phyloP scores from a whole-genome alignment of 2,888 invertebrate genomes.

The Cryptocephalus primarius region DNA sequence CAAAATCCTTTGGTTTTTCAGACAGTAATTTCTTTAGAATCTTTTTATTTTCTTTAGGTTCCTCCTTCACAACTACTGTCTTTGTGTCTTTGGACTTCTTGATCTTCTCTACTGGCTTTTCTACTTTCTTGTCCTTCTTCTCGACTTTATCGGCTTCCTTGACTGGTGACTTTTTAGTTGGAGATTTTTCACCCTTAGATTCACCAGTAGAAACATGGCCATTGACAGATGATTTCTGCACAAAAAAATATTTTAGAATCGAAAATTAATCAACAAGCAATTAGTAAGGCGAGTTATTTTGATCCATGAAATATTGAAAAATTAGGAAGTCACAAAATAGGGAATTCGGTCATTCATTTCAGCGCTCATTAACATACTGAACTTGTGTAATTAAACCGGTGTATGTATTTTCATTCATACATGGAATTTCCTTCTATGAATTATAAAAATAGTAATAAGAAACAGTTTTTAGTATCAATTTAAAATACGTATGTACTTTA shows the following conservation, averaged over 20 bases:
- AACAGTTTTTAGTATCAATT: too few species aligned
- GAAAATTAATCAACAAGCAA: not conserved
- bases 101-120: constrained; percentile 41
- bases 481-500: too few species aligned
- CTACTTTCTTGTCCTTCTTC: constrained; percentile 37
- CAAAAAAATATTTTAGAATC: constrained; percentile 5
- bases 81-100: constrained; percentile 29
- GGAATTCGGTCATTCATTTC: too few species aligned
- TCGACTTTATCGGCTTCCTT: constrained; percentile 40
- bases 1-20: constrained; percentile 61
- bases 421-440: too few species aligned
- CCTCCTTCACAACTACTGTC: constrained; percentile 2
- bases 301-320: too few species aligned
- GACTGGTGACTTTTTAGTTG: constrained; percentile 38
- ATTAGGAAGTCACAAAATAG: too few species aligned
- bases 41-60: constrained; percentile 27
- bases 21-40: constrained; percentile 38
- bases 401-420: too few species aligned
- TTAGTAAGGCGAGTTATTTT: too few species aligned
- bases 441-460: too few species aligned
- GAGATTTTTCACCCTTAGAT: constrained; percentile 45
- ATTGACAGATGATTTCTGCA: constrained; percentile 51
- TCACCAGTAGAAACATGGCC: constrained; percentile 46
- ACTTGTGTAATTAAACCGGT: too few species aligned
- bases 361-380: too few species aligned